phyloP scores from a whole-genome alignment of 2,113 vertebrate genomes.

The Engraulis encrasicolus region DNA sequence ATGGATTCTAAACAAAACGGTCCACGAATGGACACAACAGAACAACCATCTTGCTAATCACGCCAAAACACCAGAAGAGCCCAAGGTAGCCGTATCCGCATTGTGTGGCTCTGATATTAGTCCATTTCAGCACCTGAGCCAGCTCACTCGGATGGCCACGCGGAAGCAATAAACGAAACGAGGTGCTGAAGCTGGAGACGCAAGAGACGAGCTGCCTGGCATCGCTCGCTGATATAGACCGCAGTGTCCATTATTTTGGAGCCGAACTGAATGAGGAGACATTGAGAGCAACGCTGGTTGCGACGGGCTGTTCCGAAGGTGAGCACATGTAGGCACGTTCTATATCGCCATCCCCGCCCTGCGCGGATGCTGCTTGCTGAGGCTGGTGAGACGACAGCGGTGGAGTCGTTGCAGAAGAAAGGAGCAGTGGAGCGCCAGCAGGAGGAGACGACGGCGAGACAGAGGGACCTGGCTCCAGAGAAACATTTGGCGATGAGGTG shows the following conservation, averaged over 20 bases:
- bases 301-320: conserved; percentile 64
- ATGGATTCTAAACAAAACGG: neutral
- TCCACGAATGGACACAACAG: neutral
- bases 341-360: conserved; percentile 70
- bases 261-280: conserved; percentile 10
- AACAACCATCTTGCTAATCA: neutral
- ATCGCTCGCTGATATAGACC: neutral
- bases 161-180: conserved; percentile 9
- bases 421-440: conserved; percentile 1
- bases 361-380: conserved; percentile 47
- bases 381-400: conserved; percentile 44
- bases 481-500: conserved; percentile 14
- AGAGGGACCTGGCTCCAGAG: conserved; percentile 26
- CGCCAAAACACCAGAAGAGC: conserved; percentile 31
- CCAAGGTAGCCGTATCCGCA: conserved; percentile 74
- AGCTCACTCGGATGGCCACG: conserved; percentile 8
- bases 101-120: conserved; percentile 55
- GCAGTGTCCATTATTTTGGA: conserved; percentile 12
- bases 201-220: neutral
- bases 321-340: conserved; percentile 74
- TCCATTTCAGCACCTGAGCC: conserved; percentile 66
- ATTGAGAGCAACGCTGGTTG: conserved; percentile 54
- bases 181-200: conserved; percentile 24
- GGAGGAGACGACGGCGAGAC: conserved; percentile 8
- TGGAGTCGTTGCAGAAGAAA: conserved; percentile 39